Percentiles rank a stretch among this genome's conserved stretches.
Conservation (phyloP, 1,140 invertebrate species). For the Calycopis cecrops region DNA sequence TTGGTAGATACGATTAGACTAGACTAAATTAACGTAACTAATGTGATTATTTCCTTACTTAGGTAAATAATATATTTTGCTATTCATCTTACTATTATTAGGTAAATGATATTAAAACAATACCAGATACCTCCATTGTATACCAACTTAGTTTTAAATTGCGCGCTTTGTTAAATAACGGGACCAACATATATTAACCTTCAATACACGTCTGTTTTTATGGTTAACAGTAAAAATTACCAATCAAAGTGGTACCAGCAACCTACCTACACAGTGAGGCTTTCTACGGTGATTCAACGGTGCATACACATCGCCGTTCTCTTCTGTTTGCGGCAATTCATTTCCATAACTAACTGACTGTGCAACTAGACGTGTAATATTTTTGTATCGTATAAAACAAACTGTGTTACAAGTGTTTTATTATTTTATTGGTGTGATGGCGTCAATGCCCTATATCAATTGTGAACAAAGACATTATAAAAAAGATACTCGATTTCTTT, state of each 20-base stretch:
- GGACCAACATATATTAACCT: conserved; percentile 43
- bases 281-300: conserved; percentile 70
- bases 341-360: conserved; percentile 25
- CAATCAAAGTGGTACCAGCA: conserved; percentile 43
- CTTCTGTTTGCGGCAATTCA: conserved; percentile 23
- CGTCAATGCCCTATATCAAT: conserved; percentile 70
- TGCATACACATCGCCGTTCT: conserved; percentile 28
- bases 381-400: conserved; percentile 17
- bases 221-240: conserved; percentile 63
- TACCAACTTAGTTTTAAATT: conserved; percentile 40
- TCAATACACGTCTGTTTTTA: conserved; percentile 49
- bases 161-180: conserved; percentile 52
- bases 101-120: no score
- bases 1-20: no score
- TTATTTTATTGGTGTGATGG: conserved; percentile 41
- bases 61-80: no score
- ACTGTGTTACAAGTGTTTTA: not conserved
- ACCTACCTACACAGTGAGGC: conserved; percentile 35
- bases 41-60: no score
- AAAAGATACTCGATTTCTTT: conserved; percentile 87
- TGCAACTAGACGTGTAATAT: conserved; percentile 27
- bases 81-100: no score
- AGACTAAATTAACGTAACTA: no score
- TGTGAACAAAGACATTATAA: conserved; percentile 85
- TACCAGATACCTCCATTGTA: no score